Evolutionary conservation across 2,888 invertebrate species (phyloP), one percentile per base, ranked within the genome.

Genomic region (Epistrophe eligans): DNA sequence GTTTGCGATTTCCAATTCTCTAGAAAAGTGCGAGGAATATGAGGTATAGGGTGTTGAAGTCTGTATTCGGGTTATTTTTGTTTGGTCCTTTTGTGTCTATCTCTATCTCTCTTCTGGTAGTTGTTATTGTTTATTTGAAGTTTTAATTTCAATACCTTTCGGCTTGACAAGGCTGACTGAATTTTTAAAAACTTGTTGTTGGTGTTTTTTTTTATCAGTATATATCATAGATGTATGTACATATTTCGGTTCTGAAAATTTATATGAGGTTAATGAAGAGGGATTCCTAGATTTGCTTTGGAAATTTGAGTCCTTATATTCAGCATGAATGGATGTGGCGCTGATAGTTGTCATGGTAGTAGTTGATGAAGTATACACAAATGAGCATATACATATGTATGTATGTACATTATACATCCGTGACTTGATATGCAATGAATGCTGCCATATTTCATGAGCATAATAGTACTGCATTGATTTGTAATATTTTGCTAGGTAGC

Each of bases 121-220:
- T 28, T 50, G 71, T 57, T 62, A 10, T 67, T 83, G 45, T 73
- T 79, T 71, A 60, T 79, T 84, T 74, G 48, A 38, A 74, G 28
- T 67, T 62, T 64, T 60, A 43, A 57, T 72, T 77, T 71, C 52
- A 55, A 35, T 35, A 40, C 45, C 40, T 60, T 58, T 72, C 35
- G 43, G 50, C 66, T 50, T 73, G 43, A 67, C 57, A 66, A 74
- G 50, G 28, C 19, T 35, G 32, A 11, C 17, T 55, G n/a, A 55
- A n/a, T 32, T 13, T 28, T 24, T 3, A 8, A 24, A 52, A 24
- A 24, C 3, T 28, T 24, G 1, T n/a, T 35, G 57, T 45, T 64
- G 13, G n/a, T n/a, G n/a, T n/a, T 62, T 19, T 40, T 58, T 58
- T 11, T 38, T 1, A 19, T 43, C 13, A 11, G 38, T 38, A 9